Base-by-base conservation (phyloP, 2,888 invertebrate genomes). In the Tipula lateralis region DNA sequence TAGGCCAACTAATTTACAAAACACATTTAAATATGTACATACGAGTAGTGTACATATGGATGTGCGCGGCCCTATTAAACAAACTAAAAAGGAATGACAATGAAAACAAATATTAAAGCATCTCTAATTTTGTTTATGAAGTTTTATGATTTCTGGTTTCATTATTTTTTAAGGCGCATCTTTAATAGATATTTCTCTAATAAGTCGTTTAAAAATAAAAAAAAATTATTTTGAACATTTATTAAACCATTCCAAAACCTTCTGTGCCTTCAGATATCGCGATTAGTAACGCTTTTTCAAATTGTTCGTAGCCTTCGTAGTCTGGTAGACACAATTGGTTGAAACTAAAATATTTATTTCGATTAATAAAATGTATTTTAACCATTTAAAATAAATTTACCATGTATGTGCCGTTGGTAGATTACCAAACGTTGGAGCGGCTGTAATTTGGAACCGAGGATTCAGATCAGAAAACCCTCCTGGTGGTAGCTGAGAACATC, bases 201-300 rank as follows among this genome's bases (percentile, higher is more conserved):
- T 66, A 2, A 24, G 24, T 24, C 12, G 50, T 66, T 44, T 44
- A 44, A 44, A 44, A 66, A 66, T 66, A 3, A n/a, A 36, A 16
- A 44, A 12, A 66, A 66, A 66, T 16, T 6, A 66, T n/a, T 7
- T 66, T 66, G 24, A 7, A 82, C 82, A 30, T n/a, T 44, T 29
- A 50, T 86, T 88, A 90, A 86, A 90, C 90, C 90, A 90, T 90
- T 85, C 96, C 96, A 90, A 98, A 98, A 12, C 98, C 98, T 92
- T 98, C 98, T 39, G 95, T 96, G 81, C 98, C 98, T 91, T 98
- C 98, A 91, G 96, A 97, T 90, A 98, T 97, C 87, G 98, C 97
- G 90, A 97, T 92, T 13, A 97, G 92, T 85, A 98, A 92, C 80
- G 97, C 95, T 89, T 95, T 95, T 88, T 98, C 97, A 87, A 98